phyloP scores from a whole-genome alignment of 2,113 vertebrate genomes.

The Grantiella picta region DNA sequence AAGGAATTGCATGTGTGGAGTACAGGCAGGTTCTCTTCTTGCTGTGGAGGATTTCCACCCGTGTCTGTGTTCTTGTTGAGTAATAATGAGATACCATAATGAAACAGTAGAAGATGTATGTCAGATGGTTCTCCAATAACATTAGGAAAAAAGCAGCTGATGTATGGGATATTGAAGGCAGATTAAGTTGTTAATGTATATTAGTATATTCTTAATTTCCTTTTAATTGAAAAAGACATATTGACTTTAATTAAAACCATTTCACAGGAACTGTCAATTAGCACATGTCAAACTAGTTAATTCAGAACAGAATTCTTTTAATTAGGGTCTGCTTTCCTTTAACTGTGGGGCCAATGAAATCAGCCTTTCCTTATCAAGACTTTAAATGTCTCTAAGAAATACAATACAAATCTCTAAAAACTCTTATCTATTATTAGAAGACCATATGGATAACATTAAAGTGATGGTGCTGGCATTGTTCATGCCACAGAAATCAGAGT shows the following conservation, averaged over 20 bases:
- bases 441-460: constrained; percentile 92
- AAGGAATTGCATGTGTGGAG: not conserved
- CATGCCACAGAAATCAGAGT: constrained; percentile 71
- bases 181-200: constrained; percentile 86
- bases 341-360: constrained; percentile 76
- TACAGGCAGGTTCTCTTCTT: constrained; percentile 33
- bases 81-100: constrained; percentile 72
- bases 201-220: constrained; percentile 87
- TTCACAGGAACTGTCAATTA: constrained; percentile 87
- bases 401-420: constrained; percentile 76
- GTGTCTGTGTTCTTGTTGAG: constrained; percentile 50
- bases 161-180: constrained; percentile 81
- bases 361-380: constrained; percentile 76
- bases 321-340: constrained; percentile 83
- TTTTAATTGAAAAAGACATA: constrained; percentile 87
- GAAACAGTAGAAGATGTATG: constrained; percentile 75
- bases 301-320: constrained; percentile 85
- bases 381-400: constrained; percentile 80
- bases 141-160: constrained; percentile 70
- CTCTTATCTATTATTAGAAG: constrained; percentile 82
- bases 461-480: constrained; percentile 83
- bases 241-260: constrained; percentile 87
- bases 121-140: constrained; percentile 77
- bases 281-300: constrained; percentile 84
- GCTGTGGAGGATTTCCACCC: constrained; percentile 45